Conservation (phyloP, 2,888 invertebrate species). For the Mythimna impura region DNA sequence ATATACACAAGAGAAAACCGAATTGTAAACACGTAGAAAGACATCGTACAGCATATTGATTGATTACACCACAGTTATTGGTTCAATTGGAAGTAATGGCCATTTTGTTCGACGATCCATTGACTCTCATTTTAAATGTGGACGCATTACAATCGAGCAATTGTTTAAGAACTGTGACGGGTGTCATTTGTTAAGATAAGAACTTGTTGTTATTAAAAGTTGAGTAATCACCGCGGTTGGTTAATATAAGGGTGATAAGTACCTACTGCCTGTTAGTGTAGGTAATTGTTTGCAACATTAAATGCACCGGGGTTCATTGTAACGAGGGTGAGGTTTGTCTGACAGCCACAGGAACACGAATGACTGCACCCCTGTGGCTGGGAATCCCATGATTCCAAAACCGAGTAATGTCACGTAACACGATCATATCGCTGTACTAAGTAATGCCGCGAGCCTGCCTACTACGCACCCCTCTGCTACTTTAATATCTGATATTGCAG, state of each 20-base stretch:
- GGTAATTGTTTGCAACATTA: constrained; percentile 45
- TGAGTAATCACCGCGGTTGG: constrained; percentile 14
- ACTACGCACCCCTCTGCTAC: constrained; percentile 35
- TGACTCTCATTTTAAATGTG: constrained; percentile 63
- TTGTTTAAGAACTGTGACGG: constrained; percentile 51
- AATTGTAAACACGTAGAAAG: constrained; percentile 49
- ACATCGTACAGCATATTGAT: constrained; percentile 56
- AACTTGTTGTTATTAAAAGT: constrained; percentile 20
- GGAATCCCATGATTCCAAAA: constrained; percentile 51
- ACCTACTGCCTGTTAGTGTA: background rate
- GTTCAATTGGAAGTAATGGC: constrained; percentile 61
- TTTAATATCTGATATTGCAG: constrained; percentile 32
- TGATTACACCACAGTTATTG: constrained; percentile 57
- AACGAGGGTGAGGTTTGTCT: constrained; percentile 38
- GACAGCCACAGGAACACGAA: constrained; percentile 25
- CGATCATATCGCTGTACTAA: constrained; percentile 43
- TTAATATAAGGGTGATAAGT: constrained; percentile 7
- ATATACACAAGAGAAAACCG: too few species aligned
- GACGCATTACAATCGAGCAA: constrained; percentile 53
- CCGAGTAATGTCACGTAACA: constrained; percentile 50
- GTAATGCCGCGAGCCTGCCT: constrained; percentile 36
- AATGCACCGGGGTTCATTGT: constrained; percentile 39
- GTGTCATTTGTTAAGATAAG: constrained; percentile 32
- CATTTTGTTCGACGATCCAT: constrained; percentile 51
- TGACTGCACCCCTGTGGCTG: constrained; percentile 40